Evolutionary conservation across 1,140 invertebrate genomes (phyloP).

Genomic region (Scylla paramamosain): DNA sequence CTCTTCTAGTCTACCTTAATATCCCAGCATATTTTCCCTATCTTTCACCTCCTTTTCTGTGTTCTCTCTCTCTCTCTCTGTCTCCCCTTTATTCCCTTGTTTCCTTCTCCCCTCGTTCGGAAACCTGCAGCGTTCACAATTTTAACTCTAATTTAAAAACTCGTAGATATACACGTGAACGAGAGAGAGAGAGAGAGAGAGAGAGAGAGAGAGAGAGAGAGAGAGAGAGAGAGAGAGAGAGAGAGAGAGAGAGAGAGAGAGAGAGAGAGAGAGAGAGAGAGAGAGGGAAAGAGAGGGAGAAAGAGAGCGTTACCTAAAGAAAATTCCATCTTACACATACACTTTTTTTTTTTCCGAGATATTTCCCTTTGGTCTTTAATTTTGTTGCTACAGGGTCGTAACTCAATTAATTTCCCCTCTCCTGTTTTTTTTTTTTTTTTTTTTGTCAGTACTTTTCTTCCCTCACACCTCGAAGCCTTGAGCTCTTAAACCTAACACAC

Average conservation of each 20-base stretch:
- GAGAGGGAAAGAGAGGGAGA: not conserved
- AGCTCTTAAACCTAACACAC: too few relatives aligned
- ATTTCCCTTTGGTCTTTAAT: too few relatives aligned
- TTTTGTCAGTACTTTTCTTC: too few relatives aligned
- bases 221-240: not conserved
- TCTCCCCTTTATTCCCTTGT: not conserved
- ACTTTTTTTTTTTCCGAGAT: too few relatives aligned
- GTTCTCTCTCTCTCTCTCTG: not conserved
- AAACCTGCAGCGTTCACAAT: too few relatives aligned
- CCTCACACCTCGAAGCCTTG: too few relatives aligned
- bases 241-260: not conserved
- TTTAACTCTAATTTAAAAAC: too few relatives aligned
- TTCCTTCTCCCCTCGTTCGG: too few relatives aligned
- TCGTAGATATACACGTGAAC: not conserved
- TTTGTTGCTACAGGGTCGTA: too few relatives aligned
- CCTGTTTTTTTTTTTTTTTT: too few relatives aligned
- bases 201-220: not conserved
- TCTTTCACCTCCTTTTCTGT: not conserved
- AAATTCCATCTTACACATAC: too few relatives aligned
- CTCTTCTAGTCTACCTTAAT: not conserved
- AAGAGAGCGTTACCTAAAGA: not conserved
- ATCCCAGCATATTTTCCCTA: not conserved
- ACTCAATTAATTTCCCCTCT: too few relatives aligned
- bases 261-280: not conserved
- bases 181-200: not conserved